A percentile compares a stretch with the other conserved stretches of the same genome.
These are phyloP conservation scores for Monodelphis domestica DNA, from an alignment of 2,797 vertebrate genomes.

Conservation along the genomic window DNA sequence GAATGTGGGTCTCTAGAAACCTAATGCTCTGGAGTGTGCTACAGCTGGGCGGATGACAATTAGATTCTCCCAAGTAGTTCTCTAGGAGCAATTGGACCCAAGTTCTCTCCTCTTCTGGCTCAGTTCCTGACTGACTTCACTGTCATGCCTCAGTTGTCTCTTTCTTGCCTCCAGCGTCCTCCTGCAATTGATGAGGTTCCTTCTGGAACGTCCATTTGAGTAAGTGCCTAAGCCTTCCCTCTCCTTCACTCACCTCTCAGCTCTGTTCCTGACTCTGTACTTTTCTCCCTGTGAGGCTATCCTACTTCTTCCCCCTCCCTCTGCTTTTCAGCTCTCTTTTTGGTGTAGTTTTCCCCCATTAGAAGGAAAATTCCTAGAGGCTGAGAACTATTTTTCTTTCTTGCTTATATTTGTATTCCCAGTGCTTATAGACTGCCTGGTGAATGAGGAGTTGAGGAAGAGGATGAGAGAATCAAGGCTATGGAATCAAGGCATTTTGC, in stretches of 20 bases:
- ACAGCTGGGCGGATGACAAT: not conserved
- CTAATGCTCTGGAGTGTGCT: not conserved
- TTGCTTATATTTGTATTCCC: not conserved
- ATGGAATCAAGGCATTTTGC: not conserved
- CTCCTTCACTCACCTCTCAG: not conserved
- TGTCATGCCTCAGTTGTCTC: not conserved
- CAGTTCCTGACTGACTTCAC: not conserved
- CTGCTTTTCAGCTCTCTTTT: not conserved
- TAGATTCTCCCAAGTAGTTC: not conserved
- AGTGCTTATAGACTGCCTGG: not conserved
- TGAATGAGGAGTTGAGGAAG: not conserved
- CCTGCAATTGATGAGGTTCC: not conserved
- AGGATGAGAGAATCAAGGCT: not conserved
- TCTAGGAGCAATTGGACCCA: not conserved
- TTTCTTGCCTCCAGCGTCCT: no score
- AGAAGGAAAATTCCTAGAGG: not conserved
- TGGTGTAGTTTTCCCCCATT: not conserved
- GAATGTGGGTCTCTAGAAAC: not conserved
- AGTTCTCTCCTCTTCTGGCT: not conserved
- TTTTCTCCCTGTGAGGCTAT: not conserved
- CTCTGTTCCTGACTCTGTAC: not conserved
- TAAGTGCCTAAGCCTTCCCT: not conserved
- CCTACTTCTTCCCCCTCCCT: not conserved
- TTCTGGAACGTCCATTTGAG: not conserved
- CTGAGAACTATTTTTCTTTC: not conserved